Conservation (phyloP, 2,113 vertebrate genomes). For the Trachemys scripta region DNA sequence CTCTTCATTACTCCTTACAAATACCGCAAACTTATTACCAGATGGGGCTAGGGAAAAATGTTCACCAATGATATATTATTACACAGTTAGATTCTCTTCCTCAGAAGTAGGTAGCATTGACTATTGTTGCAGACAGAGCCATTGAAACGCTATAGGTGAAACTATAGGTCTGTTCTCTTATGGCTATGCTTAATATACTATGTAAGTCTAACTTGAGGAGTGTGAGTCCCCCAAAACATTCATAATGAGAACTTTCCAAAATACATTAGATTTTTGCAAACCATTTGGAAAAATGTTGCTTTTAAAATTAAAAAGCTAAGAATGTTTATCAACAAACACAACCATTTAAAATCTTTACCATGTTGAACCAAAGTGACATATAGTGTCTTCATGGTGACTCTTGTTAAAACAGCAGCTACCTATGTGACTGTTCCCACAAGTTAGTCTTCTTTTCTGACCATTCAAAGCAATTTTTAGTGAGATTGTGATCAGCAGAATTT, state of each 20-base stretch:
- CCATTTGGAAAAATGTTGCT: neutral
- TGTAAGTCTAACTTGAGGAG: neutral
- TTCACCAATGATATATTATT: neutral
- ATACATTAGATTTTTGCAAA: neutral
- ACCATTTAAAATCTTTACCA: neutral
- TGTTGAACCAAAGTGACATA: neutral
- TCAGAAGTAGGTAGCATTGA: neutral
- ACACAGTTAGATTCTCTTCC: neutral
- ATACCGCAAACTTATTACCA: neutral
- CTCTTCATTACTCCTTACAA: neutral
- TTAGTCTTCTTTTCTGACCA: neutral
- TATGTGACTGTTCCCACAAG: neutral
- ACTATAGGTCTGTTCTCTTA: neutral
- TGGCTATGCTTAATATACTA: neutral
- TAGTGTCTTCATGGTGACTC: neutral
- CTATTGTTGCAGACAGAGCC: neutral
- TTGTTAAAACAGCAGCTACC: neutral
- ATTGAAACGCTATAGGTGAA: neutral
- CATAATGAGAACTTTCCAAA: neutral
- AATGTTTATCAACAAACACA: neutral
- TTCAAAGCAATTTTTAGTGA: neutral
- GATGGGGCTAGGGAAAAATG: neutral
- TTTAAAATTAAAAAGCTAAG: neutral
- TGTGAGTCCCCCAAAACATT: neutral
- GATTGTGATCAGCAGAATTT: fast-evolving